phyloP scores from a whole-genome alignment of 2,797 vertebrate genomes.

The Eptatretus atami region DNA sequence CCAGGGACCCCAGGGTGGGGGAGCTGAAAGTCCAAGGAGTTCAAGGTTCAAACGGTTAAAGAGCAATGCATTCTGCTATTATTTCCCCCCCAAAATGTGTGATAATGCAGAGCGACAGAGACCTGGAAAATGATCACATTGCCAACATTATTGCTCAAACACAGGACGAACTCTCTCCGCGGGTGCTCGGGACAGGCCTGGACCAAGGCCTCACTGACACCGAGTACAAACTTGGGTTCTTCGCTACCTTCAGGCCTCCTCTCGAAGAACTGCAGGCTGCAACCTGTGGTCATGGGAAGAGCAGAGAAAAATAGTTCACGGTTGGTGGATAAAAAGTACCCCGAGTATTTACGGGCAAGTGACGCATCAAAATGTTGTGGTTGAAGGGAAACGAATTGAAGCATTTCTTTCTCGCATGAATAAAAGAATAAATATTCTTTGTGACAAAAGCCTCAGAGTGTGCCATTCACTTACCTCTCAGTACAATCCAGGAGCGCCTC shows the following conservation, averaged over 20 bases:
- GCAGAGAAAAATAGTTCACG: no score
- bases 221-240: slow-evolving; percentile 38
- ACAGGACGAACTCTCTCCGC: slow-evolving; percentile 74
- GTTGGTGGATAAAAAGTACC: no score
- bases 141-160: slow-evolving; percentile 67
- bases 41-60: no score
- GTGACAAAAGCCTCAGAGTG: neutral
- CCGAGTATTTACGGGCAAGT: no score
- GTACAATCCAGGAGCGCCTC: slow-evolving; percentile 72
- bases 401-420: neutral
- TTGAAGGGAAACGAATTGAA: neutral
- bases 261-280: slow-evolving; percentile 56
- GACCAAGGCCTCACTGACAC: slow-evolving; percentile 58
- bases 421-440: neutral
- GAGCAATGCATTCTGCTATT: no score
- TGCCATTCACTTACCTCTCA: slow-evolving; percentile 33
- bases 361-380: neutral
- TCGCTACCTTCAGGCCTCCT: slow-evolving; percentile 37
- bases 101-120: neutral
- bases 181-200: slow-evolving; percentile 68
- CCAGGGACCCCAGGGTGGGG: no score
- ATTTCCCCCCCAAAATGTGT: no score
- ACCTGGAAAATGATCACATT: slow-evolving; percentile 84
- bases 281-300: slow-evolving; percentile 19
- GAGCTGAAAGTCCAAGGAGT: no score